Evolutionary conservation across 2,888 invertebrate genomes (phyloP).

Genomic region (Cephus pygmeus): DNA sequence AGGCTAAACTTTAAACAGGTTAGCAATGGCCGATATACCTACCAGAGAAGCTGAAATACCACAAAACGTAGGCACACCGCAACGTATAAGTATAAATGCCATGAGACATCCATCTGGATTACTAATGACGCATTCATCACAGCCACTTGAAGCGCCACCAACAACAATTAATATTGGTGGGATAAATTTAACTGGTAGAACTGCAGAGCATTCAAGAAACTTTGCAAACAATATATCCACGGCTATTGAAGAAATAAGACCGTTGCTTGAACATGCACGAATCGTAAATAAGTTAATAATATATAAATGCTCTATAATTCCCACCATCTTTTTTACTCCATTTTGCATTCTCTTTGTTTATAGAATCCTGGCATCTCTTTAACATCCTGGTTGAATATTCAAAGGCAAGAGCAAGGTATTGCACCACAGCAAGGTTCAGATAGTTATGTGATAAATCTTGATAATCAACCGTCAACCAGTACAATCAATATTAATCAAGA

Average conservation of each 20-base stretch:
- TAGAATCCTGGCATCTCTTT: constrained; percentile 49
- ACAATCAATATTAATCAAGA: constrained; percentile 24
- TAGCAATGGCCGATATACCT: neutral
- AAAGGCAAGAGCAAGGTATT: constrained; percentile 64
- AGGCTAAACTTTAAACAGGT: neutral
- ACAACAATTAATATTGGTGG: constrained; percentile 25
- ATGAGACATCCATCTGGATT: constrained; percentile 16
- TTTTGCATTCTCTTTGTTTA: neutral
- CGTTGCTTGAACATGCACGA: constrained; percentile 74
- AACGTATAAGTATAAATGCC: neutral
- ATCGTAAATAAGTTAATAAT: constrained; percentile 61
- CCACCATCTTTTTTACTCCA: neutral
- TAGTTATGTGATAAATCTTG: constrained; percentile 55
- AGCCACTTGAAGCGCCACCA: constrained; percentile 12
- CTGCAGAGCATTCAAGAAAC: constrained; percentile 42
- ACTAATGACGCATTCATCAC: constrained; percentile 25
- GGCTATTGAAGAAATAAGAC: constrained; percentile 74
- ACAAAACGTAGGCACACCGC: neutral
- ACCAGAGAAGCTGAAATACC: neutral
- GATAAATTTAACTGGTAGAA: constrained; percentile 26
- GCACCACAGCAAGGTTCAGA: constrained; percentile 56
- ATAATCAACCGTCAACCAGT: constrained; percentile 37
- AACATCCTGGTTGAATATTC: constrained; percentile 52
- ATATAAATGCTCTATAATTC: constrained; percentile 8
- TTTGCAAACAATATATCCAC: constrained; percentile 56